Percentiles rank a stretch among this genome's conserved stretches.
Conservation (phyloP, 2,113 vertebrate species). For the Phaethornis superciliosus region DNA sequence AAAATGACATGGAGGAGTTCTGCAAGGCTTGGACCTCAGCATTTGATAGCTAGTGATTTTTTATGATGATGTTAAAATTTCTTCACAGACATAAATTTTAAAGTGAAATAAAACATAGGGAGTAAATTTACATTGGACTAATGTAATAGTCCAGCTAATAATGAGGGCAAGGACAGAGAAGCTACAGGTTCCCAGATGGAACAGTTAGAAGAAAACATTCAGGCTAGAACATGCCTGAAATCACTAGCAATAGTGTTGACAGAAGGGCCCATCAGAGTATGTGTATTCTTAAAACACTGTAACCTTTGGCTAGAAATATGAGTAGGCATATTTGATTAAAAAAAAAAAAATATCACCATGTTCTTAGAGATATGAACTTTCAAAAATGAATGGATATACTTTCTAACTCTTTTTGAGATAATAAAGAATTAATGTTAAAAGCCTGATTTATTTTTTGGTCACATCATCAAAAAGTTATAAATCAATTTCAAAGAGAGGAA, state of each 20-base stretch:
- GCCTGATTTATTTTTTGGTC: not conserved
- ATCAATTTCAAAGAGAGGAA: not conserved
- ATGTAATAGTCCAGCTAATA: no score
- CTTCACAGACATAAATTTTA: constrained; percentile 7
- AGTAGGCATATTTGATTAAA: not conserved
- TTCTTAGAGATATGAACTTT: not conserved
- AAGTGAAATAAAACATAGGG: not conserved
- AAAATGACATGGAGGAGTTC: not conserved
- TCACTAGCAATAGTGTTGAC: not conserved
- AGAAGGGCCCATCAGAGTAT: not conserved
- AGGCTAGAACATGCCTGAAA: not conserved
- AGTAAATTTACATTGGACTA: not conserved
- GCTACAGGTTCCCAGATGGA: not conserved
- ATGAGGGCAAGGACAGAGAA: not conserved
- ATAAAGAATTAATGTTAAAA: not conserved
- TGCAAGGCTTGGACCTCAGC: not conserved
- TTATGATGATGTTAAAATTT: not conserved
- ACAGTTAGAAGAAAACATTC: not conserved
- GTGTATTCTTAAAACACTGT: not conserved
- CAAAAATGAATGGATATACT: not conserved
- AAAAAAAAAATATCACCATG: not conserved
- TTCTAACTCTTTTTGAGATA: not conserved
- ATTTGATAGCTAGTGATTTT: not conserved
- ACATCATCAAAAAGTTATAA: not conserved
- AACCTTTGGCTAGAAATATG: not conserved